phyloP scores from a whole-genome alignment of 2,113 vertebrate species.

The Isurus oxyrinchus region DNA sequence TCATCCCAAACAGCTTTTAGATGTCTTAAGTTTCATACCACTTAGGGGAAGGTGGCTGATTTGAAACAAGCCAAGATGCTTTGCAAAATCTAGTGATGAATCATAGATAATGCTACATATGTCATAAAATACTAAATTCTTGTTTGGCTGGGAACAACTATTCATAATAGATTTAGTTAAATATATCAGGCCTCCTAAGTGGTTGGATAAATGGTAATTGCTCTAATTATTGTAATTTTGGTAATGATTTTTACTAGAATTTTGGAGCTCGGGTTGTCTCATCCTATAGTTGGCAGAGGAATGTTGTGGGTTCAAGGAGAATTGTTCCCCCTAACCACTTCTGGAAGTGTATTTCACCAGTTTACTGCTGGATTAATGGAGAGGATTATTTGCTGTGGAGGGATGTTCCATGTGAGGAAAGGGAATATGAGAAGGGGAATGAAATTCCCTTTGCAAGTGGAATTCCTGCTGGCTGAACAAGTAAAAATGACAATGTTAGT shows the following conservation, averaged over 20 bases:
- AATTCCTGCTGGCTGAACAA: neutral
- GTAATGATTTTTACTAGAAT: neutral
- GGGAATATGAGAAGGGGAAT: neutral
- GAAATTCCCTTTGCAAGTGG: neutral
- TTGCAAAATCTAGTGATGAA: neutral
- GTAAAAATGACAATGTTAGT: neutral
- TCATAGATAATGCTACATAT: neutral
- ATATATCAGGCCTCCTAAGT: neutral
- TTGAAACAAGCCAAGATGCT: neutral
- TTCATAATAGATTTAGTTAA: neutral
- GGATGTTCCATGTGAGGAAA: neutral
- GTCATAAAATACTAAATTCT: neutral
- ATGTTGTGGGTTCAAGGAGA: neutral
- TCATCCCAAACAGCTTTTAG: neutral
- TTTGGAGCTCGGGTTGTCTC: neutral
- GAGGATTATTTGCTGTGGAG: too few species aligned
- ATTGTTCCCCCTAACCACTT: neutral
- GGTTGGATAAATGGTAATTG: neutral
- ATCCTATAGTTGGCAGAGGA: neutral
- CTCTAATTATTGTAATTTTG: neutral
- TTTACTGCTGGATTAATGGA: neutral
- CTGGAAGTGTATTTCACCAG: neutral
- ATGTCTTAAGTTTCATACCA: neutral
- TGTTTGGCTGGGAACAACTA: neutral
- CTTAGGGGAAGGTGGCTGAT: neutral